Conservation (phyloP, 2,888 invertebrate species). For the Atethmia centrago region DNA sequence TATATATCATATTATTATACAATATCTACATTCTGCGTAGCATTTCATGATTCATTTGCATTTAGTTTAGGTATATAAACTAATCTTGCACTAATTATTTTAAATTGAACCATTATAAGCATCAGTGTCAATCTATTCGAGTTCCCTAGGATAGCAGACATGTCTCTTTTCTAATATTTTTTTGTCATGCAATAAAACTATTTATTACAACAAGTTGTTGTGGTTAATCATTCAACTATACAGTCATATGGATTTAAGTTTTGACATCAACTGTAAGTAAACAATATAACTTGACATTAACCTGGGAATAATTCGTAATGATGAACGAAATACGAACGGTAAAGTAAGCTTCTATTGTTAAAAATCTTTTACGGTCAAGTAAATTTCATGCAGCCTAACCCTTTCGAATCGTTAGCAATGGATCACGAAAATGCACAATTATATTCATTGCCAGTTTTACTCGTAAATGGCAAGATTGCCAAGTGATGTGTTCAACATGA, state of each 20-base stretch:
- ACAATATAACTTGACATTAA: conserved; percentile 45
- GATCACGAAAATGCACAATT: conserved; percentile 66
- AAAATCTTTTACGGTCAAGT: conserved; percentile 69
- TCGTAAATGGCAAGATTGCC: conserved; percentile 55
- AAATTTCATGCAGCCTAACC: conserved; percentile 68
- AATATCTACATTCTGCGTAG: neutral
- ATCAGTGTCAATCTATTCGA: neutral
- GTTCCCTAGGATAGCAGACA: neutral
- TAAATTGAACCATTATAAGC: neutral
- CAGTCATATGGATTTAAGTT: neutral
- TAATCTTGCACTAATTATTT: neutral
- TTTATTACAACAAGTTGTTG: neutral
- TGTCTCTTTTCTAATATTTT: neutral
- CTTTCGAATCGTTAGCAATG: conserved; percentile 65
- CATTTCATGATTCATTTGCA: neutral
- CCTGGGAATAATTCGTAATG: conserved; percentile 50
- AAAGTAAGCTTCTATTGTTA: conserved; percentile 63
- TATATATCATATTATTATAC: neutral
- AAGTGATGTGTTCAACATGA: conserved; percentile 55
- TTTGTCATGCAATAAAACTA: neutral
- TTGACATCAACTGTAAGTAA: conserved; percentile 11
- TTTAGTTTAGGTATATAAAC: neutral
- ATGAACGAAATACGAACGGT: conserved; percentile 56
- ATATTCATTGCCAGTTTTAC: conserved; percentile 65
- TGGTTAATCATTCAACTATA: conserved; percentile 12